phyloP scores from a whole-genome alignment of 2,113 vertebrate species.

The Stomatorhinus ivindoensis region DNA sequence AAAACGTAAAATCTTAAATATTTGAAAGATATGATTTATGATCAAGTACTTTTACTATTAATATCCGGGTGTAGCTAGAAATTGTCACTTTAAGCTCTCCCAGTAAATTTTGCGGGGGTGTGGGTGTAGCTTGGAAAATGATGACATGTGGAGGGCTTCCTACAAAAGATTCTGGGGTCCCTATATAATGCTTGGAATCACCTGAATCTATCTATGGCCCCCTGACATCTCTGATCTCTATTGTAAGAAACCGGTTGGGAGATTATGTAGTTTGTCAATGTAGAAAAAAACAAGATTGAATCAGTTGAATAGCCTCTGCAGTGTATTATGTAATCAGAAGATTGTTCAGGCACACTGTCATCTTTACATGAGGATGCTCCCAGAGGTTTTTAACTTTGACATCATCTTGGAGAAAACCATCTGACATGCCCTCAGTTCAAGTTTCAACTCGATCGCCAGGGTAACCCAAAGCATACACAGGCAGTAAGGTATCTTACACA shows the following conservation, averaged over 20 bases:
- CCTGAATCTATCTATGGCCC: neutral
- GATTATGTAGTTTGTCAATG: neutral
- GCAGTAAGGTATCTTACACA: conserved; percentile 34
- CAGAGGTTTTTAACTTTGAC: neutral
- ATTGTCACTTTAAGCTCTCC: neutral
- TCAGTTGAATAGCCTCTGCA: neutral
- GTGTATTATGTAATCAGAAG: neutral
- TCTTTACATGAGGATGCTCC: neutral
- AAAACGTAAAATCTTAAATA: neutral
- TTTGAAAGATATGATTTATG: neutral
- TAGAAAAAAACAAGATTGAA: neutral
- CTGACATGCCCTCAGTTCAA: neutral
- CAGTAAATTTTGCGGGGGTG: no score
- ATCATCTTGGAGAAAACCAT: neutral
- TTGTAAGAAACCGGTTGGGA: neutral
- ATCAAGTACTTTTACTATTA: neutral
- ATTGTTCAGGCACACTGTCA: neutral
- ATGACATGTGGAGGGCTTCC: neutral
- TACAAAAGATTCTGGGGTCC: neutral
- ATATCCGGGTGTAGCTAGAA: neutral
- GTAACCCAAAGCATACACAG: conserved; percentile 22
- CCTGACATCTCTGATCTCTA: neutral
- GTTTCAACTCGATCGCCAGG: neutral
- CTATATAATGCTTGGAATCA: neutral
- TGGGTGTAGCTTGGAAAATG: neutral